These are phyloP conservation scores for Noctua fimbriata DNA, from an alignment of 2,888 invertebrate species.

Conservation along the genomic window DNA sequence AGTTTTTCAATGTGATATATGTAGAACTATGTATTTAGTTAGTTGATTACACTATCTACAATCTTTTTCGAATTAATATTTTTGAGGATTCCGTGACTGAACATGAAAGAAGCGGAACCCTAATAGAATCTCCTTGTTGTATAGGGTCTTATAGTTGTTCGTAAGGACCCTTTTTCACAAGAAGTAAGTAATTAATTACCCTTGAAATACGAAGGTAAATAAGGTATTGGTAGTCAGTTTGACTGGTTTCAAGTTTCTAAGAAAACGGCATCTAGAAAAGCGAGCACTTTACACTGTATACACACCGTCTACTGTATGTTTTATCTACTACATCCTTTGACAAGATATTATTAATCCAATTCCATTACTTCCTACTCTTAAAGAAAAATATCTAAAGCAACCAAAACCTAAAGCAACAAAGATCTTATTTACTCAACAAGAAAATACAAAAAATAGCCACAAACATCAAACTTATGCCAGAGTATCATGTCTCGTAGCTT, in stretches of 20 bases:
- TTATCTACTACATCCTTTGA: not conserved
- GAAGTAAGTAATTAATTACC: not conserved
- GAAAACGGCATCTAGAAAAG: not conserved
- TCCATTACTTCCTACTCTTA: not conserved
- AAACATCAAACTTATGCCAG: slow-evolving; percentile 46
- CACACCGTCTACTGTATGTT: too few relatives aligned
- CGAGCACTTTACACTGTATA: not conserved
- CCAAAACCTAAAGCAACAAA: slow-evolving; percentile 14
- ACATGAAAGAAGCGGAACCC: not conserved
- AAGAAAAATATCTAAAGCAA: not conserved
- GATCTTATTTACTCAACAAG: slow-evolving; percentile 31
- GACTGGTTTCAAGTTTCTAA: not conserved
- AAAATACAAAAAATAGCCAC: slow-evolving; percentile 38
- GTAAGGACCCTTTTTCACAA: not conserved
- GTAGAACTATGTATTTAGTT: not conserved
- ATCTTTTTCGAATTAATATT: not conserved
- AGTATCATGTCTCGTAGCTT: slow-evolving; percentile 43
- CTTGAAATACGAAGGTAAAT: not conserved
- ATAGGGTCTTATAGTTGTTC: not conserved
- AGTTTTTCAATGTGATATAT: not conserved
- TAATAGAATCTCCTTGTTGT: not conserved
- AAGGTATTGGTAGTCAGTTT: not conserved
- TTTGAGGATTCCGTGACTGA: not conserved
- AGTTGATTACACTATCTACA: not conserved
- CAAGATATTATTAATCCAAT: not conserved